Conservation (phyloP, 2,797 vertebrate genomes). For the Catostomus latipinnis region DNA sequence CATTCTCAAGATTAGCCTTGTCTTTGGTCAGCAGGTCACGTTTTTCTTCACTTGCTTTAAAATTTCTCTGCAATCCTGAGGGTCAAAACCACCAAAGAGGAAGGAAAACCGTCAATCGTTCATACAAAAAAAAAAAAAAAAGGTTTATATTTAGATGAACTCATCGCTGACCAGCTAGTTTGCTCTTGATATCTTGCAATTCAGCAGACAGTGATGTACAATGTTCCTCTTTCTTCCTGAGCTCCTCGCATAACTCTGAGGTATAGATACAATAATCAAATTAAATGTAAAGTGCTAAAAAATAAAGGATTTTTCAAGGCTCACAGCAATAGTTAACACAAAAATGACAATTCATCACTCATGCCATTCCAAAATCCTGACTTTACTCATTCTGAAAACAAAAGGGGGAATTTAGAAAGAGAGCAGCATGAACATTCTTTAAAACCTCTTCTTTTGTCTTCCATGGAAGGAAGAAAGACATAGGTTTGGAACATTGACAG, state of each 20-base stretch:
- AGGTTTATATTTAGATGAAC: neutral
- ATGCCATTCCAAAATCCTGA: too few relatives aligned
- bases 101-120: neutral
- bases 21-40: constrained; percentile 84
- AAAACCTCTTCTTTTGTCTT: too few relatives aligned
- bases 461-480: too few relatives aligned
- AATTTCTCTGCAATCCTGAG: constrained; percentile 86
- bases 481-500: too few relatives aligned
- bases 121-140: constrained; percentile 31
- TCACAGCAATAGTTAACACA: too few relatives aligned
- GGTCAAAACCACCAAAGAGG: neutral
- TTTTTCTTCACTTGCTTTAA: constrained; percentile 85
- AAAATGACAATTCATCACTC: too few relatives aligned
- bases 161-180: constrained; percentile 80
- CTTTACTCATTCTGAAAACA: too few relatives aligned
- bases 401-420: too few relatives aligned
- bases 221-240: constrained; percentile 86
- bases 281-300: neutral
- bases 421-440: too few relatives aligned
- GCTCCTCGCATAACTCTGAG: constrained; percentile 85
- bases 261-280: constrained; percentile 46
- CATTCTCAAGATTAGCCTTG: constrained; percentile 89
- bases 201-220: constrained; percentile 81
- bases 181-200: constrained; percentile 82
- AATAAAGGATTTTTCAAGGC: neutral